Conservation (phyloP, 2,113 vertebrate species). For the Seriola dumerili region DNA sequence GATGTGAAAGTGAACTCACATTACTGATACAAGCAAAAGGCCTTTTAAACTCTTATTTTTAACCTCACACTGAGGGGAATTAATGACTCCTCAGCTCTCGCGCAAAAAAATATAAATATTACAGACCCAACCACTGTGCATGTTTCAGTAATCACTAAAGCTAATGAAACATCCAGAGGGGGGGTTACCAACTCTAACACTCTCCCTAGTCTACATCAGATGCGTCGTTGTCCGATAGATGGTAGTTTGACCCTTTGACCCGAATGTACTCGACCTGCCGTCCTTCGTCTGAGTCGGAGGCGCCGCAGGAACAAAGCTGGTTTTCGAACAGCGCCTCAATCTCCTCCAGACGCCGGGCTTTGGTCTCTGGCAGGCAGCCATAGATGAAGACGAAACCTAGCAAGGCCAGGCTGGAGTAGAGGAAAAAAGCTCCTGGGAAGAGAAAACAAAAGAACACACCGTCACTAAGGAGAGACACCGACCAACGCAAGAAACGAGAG, state of each 20-base stretch:
- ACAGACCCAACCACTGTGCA: constrained; percentile 14
- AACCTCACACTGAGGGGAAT: constrained; percentile 19
- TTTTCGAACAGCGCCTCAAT: constrained; percentile 95
- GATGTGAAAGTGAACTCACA: constrained; percentile 38
- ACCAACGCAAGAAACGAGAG: not conserved
- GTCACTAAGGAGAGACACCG: constrained; percentile 23
- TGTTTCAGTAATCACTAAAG: constrained; percentile 9
- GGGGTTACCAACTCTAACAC: constrained; percentile 45
- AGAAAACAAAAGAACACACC: constrained; percentile 38
- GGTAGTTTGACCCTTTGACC: constrained; percentile 99
- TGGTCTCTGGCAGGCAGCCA: constrained; percentile 97
- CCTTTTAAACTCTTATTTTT: constrained; percentile 11
- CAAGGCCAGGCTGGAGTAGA: constrained; percentile 92
- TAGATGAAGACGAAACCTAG: constrained; percentile 93
- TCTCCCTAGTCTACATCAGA: constrained; percentile 93
- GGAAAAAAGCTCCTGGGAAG: constrained; percentile 94
- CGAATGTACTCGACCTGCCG: constrained; percentile 98
- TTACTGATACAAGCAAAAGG: constrained; percentile 20
- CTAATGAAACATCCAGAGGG: constrained; percentile 10
- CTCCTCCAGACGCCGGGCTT: constrained; percentile 95
- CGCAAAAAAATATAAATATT: constrained; percentile 43
- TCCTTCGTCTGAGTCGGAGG: constrained; percentile 93
- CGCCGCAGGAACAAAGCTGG: constrained; percentile 94
- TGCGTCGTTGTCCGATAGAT: constrained; percentile 98
- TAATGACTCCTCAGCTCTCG: constrained; percentile 26